A percentile compares a stretch with the other conserved stretches of the same genome.
These are phyloP conservation scores for Trichechus manatus DNA, from an alignment of 2,113 vertebrate species.

Conservation along the genomic window DNA sequence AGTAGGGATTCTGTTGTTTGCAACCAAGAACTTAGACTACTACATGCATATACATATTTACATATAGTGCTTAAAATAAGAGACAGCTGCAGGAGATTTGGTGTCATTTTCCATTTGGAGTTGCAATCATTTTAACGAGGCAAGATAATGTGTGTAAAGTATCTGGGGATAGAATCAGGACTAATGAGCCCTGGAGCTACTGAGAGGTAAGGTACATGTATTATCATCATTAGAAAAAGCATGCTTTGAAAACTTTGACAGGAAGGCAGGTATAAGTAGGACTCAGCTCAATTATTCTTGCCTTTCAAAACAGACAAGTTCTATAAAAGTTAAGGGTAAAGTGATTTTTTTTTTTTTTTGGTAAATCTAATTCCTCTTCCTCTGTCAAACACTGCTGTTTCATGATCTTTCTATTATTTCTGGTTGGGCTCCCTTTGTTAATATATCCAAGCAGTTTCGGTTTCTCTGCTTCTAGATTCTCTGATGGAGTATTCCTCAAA, in stretches of 20 bases:
- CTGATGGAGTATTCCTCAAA: neutral
- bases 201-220: neutral
- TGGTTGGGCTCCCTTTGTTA: neutral
- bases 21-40: neutral
- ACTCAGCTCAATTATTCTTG: slow-evolving; percentile 47
- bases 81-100: neutral
- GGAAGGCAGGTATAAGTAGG: neutral
- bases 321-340: neutral
- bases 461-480: neutral
- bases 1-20: neutral
- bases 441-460: neutral
- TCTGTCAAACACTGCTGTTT: neutral
- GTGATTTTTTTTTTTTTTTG: neutral
- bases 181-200: slow-evolving; percentile 52
- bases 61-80: neutral
- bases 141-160: neutral
- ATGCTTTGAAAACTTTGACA: slow-evolving; percentile 39
- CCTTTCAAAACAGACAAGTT: slow-evolving; percentile 57
- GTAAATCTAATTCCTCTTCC: slow-evolving; percentile 38
- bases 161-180: neutral
- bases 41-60: neutral
- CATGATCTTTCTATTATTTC: slow-evolving; percentile 14
- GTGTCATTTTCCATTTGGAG: slow-evolving; percentile 15
- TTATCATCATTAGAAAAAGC: neutral
- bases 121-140: neutral